These are phyloP conservation scores for Urocolius indicus DNA, from an alignment of 2,113 vertebrate species.

Conservation along the genomic window DNA sequence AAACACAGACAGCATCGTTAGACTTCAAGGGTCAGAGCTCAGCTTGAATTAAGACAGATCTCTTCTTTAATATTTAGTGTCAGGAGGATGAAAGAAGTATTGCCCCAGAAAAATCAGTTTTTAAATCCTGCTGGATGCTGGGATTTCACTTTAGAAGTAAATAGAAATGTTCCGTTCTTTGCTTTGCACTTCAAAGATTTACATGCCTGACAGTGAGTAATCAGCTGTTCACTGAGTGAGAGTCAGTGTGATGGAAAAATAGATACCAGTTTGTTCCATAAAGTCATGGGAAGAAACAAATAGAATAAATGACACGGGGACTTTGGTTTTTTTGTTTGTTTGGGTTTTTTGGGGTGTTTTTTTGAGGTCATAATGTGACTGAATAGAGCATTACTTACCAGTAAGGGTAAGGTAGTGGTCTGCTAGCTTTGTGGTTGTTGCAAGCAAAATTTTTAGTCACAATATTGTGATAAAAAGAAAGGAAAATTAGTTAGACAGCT, in stretches of 20 bases:
- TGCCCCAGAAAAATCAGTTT: constrained; percentile 47
- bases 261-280: neutral
- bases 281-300: constrained; percentile 37
- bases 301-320: neutral
- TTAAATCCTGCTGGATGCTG: constrained; percentile 12
- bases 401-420: neutral
- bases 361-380: neutral
- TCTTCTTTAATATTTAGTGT: constrained; percentile 29
- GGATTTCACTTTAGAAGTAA: constrained; percentile 26
- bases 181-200: constrained; percentile 35
- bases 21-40: constrained; percentile 32
- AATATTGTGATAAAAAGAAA: neutral
- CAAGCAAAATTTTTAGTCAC: neutral
- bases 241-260: neutral
- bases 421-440: neutral
- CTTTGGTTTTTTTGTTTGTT: neutral
- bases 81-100: constrained; percentile 30
- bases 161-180: constrained; percentile 3
- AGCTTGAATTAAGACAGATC: constrained; percentile 32
- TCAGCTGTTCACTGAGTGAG: neutral
- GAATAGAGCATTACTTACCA: neutral
- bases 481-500: neutral
- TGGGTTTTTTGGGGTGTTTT: neutral
- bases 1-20: neutral
- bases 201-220: constrained; percentile 1